Evolutionary conservation across 2,797 vertebrate genomes (phyloP), one percentile per base, ranked within the genome.

Genomic region (Helarctos malayanus): DNA sequence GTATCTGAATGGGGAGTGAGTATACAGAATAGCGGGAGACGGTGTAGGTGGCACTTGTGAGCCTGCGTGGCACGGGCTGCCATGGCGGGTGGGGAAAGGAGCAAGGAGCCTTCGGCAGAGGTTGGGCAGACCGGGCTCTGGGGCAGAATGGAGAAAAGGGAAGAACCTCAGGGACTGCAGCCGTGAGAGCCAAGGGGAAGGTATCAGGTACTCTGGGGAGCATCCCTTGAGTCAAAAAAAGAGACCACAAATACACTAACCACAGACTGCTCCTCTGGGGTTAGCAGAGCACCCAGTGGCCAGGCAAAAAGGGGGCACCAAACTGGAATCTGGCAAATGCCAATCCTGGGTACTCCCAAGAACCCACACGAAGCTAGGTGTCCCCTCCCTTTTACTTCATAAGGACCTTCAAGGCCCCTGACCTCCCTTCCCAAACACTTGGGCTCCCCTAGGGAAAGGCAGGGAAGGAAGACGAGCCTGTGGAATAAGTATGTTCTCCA

Each of bases 181-280:
- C 15, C 1, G 0, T 47, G 45, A 54, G 11, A 41, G 27, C 47
- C 19, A 10, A 32, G 16, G 35, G 21, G 18, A 56, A 78, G 16
- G 19, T 41, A 35, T 61, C 45, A 73, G 21, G 15, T 49, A 54
- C 21, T 18, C 69, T 41, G 0, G 0, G 49, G 21, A n/a, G n/a
- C 54, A 88, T 49, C 61, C 29, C 13, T 1, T 10, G 32, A 56
- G 52, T 59, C 59, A 35, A 88, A 95, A 59, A 86, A 69, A 98
- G 85, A 41, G 71, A 32, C 47, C 38, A 52, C n/a, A 73, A 3
- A 38, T 61, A 75, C 41, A 68, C 0, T 0, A 35, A 25, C 61
- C 79, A 82, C 25, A 78, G 41, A 52, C 35, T 14, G 49, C 57
- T 81, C 45, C 32, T n/a, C 59, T 11, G 7, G 61, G 21, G 25